Base-by-base conservation (phyloP, 30 jellyfish, hydroid and myxozoan genomes). In the Hydractinia symbiolongicarpus region DNA sequence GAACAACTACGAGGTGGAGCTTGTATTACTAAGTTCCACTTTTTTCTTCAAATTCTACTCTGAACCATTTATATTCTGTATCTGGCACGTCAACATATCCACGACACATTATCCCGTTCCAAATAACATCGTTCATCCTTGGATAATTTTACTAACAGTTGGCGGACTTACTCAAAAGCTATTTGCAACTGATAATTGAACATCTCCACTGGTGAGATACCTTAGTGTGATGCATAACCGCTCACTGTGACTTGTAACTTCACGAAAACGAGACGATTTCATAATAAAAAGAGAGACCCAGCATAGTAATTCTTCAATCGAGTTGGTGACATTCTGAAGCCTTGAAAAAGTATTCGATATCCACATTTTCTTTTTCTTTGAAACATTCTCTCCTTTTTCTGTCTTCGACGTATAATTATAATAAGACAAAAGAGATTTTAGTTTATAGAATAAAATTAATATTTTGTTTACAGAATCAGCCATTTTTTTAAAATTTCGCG, bases 1-100 rank as follows among this genome's bases (percentile, higher is more conserved):
- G 88, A 84, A 71, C 94, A 89, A n/a, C 81, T 64, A 21, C 79
- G 84, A 10, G 88, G 78, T 52, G 94, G 89, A 67, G 89, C 87
- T 57, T 77, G 88, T 53, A 85, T 85, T 81, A 69, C 44, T 2
- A 85, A 77, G 86, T 85, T 79, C 94, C 94, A 85, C 71, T 70
- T 79, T 70, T 79, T 21, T 44, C 52, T 20, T 78, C 86, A 79
- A 78, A 67, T 49, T 54, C 88, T 21, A 57, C 54, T 60, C 73
- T 55, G 14, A 60, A 76, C 89, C 93, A 75, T 50, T 84, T 58
- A 30, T 70, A 49, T 66, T 66, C 56, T 55, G 76, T 61, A 21
- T 84, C 64, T 7, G 83, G 88, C 19, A 76, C 90, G 19, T 78
- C 53, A 44, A 49, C 52, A 64, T 64, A 13, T n/a, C 74, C 74